Conservation (phyloP, 2,113 vertebrate genomes). For the Theristicus caerulescens region DNA sequence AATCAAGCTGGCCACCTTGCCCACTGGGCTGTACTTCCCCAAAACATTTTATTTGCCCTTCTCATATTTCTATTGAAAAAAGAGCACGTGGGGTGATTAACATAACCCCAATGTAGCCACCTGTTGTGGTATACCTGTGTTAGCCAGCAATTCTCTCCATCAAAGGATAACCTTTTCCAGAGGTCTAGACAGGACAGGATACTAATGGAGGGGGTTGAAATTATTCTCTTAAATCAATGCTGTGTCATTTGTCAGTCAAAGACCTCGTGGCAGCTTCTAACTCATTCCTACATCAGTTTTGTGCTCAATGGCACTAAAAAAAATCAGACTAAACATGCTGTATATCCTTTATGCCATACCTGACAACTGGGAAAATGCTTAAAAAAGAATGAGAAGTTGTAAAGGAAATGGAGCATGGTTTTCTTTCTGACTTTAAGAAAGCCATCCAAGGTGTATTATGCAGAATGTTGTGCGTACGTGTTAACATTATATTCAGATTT, state of each 20-base stretch:
- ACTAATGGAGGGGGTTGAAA: not conserved
- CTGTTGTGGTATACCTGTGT: not conserved
- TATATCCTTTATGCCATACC: too few relatives aligned
- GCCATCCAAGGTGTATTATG: fast-evolving
- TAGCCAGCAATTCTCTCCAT: not conserved
- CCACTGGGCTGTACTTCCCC: not conserved
- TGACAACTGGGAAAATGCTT: not conserved
- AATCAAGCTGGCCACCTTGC: not conserved
- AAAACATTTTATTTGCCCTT: not conserved
- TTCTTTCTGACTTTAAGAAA: not conserved
- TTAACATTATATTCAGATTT: not conserved
- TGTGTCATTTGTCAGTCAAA: not conserved
- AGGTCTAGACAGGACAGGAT: not conserved
- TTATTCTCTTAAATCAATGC: not conserved
- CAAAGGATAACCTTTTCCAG: not conserved
- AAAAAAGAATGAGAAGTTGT: not conserved
- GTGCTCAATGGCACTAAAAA: not conserved
- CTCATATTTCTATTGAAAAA: not conserved
- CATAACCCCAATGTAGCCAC: not conserved
- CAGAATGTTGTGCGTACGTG: fast-evolving
- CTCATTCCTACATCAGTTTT: not conserved
- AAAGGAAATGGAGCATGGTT: not conserved
- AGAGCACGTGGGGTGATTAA: not conserved
- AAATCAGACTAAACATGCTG: not conserved
- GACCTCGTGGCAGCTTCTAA: not conserved